phyloP scores from a whole-genome alignment of 2,888 invertebrate species.

The Uropetala carovei region DNA sequence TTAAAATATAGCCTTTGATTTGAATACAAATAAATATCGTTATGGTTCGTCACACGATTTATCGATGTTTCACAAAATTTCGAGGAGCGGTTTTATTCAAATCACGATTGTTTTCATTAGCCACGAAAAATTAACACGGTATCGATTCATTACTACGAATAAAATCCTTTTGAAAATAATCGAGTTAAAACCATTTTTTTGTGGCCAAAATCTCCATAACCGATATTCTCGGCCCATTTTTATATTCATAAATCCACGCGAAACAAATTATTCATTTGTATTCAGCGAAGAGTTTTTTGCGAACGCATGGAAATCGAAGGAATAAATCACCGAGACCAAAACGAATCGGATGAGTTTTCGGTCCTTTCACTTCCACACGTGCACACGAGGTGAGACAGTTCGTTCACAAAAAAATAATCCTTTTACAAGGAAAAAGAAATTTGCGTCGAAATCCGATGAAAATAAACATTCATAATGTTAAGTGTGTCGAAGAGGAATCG shows the following conservation, averaged over 20 bases:
- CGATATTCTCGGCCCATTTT: slow-evolving; percentile 9
- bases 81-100: too few species aligned
- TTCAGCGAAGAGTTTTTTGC: background rate
- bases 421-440: background rate
- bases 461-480: background rate
- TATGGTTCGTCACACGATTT: too few species aligned
- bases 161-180: background rate
- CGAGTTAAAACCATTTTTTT: background rate
- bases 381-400: background rate
- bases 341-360: background rate
- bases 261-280: background rate
- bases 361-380: background rate
- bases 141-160: background rate
- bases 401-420: background rate
- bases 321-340: slow-evolving; percentile 15
- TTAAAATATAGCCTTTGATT: too few species aligned
- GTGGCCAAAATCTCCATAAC: background rate
- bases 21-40: too few species aligned
- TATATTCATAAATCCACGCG: slow-evolving; percentile 10
- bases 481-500: too few species aligned
- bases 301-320: background rate
- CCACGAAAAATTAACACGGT: background rate
- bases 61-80: too few species aligned
- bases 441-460: background rate
- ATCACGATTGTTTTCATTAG: too few species aligned